Evolutionary conservation across 2,113 vertebrate species (phyloP).

Genomic region (Serilophus lunatus): DNA sequence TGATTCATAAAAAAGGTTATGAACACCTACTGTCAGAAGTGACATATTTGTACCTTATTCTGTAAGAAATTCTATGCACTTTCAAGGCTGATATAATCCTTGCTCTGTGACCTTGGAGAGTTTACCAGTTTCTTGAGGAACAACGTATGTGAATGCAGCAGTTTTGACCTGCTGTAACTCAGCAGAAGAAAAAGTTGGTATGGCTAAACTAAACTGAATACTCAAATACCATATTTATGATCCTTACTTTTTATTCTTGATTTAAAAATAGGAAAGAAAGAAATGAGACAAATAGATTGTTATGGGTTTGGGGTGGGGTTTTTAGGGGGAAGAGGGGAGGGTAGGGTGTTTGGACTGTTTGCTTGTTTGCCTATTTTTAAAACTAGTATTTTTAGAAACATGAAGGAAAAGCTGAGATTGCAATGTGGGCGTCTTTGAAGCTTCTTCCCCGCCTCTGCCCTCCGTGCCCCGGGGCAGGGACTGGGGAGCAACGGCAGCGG

Average conservation of each 20-base stretch:
- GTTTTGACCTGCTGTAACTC: background rate
- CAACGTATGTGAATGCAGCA: rapidly evolving
- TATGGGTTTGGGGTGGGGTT: no score
- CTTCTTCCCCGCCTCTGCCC: no score
- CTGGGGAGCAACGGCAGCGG: no score
- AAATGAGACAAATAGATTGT: background rate
- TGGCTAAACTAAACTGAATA: background rate
- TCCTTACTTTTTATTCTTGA: background rate
- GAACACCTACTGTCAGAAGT: background rate
- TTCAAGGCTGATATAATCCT: background rate
- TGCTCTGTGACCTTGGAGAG: background rate
- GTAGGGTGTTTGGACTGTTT: no score
- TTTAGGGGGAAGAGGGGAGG: no score
- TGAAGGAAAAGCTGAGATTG: no score
- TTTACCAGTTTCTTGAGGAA: background rate
- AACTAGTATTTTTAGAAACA: no score
- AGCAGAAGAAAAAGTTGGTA: background rate
- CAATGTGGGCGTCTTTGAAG: no score
- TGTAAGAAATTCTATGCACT: background rate
- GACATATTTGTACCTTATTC: background rate
- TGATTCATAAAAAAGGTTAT: background rate
- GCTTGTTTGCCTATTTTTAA: no score
- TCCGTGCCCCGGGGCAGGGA: no score
- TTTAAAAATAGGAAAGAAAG: background rate
- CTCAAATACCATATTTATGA: background rate